These are phyloP conservation scores for Tetramorium parvispinum DNA, from an alignment of 1,140 invertebrate genomes.

Conservation along the genomic window DNA sequence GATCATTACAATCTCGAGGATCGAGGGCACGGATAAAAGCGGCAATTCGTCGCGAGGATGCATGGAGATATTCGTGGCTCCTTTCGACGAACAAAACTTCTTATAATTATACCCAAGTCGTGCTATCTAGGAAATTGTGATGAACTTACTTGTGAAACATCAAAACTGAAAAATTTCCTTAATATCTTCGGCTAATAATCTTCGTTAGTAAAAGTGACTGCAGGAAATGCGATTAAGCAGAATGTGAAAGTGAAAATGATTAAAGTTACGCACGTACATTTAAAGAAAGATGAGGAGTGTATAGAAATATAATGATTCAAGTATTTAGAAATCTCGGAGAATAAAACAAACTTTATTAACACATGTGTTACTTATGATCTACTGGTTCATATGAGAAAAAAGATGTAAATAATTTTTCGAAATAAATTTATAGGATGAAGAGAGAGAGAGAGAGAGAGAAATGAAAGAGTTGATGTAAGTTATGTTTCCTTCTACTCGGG, in stretches of 20 bases:
- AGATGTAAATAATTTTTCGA: background rate
- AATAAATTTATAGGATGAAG: background rate
- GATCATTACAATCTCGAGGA: slow-evolving; percentile 33
- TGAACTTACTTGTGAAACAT: background rate
- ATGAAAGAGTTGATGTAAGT: slow-evolving; percentile 1
- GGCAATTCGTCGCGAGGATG: background rate
- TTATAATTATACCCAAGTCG: background rate
- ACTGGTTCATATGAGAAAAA: background rate
- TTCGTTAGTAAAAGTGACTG: background rate
- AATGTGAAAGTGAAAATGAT: background rate
- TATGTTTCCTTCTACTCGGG: slow-evolving; percentile 24
- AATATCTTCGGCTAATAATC: background rate
- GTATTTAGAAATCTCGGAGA: background rate
- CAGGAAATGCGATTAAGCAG: background rate
- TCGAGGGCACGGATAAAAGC: slow-evolving; percentile 44
- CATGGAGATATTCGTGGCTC: background rate
- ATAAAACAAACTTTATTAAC: background rate
- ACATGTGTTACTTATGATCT: background rate
- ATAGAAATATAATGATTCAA: background rate
- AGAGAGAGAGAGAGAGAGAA: background rate
- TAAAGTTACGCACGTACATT: background rate
- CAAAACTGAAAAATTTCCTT: background rate
- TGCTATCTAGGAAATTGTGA: background rate
- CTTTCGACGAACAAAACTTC: background rate
- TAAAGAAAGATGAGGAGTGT: background rate